These are phyloP conservation scores for Anoura caudifer DNA, from an alignment of 2,113 vertebrate genomes.

Conservation along the genomic window DNA sequence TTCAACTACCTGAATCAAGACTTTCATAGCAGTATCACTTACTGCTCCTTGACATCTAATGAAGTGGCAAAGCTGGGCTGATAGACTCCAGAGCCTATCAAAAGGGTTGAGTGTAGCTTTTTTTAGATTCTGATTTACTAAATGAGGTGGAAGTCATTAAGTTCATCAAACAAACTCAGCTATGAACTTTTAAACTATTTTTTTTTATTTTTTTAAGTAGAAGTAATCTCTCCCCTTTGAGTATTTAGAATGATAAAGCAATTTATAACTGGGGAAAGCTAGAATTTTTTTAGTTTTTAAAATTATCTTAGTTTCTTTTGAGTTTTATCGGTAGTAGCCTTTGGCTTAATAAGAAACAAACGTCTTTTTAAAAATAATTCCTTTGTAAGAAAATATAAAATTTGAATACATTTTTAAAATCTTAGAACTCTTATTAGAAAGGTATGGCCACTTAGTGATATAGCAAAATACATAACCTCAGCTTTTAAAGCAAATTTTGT, in stretches of 20 bases:
- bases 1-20: constrained; percentile 36
- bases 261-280: background rate
- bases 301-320: constrained; percentile 22
- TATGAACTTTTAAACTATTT: constrained; percentile 60
- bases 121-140: constrained; percentile 40
- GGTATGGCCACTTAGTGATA: background rate
- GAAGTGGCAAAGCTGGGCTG: constrained; percentile 59
- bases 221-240: background rate
- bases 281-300: background rate
- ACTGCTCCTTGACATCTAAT: constrained; percentile 62
- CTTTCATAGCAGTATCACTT: constrained; percentile 44
- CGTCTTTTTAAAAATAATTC: constrained; percentile 35
- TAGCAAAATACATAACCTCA: constrained; percentile 27
- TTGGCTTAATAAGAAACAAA: constrained; percentile 54
- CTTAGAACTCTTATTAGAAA: background rate
- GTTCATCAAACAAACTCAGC: constrained; percentile 43
- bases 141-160: constrained; percentile 55
- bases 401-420: constrained; percentile 11
- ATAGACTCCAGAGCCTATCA: constrained; percentile 60
- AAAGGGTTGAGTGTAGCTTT: background rate
- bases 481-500: constrained; percentile 21
- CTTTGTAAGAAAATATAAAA: constrained; percentile 34
- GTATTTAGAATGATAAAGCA: constrained; percentile 1
- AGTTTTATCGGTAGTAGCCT: background rate
- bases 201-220: constrained; percentile 20